Conservation (phyloP, 2,113 vertebrate species). For the Notarius lentiginosus region DNA sequence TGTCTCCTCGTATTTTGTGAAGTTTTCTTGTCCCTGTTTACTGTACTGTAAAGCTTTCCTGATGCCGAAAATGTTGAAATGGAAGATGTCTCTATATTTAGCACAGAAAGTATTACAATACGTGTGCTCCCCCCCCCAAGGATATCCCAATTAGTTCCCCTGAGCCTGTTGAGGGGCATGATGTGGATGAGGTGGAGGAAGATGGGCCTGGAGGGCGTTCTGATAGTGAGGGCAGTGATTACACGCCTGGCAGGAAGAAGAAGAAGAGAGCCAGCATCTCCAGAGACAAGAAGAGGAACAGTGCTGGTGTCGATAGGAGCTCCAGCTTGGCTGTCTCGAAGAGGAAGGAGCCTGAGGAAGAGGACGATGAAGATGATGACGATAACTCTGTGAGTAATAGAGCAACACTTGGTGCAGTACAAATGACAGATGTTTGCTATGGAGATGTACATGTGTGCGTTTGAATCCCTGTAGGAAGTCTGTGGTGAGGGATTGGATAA, state of each 20-base stretch:
- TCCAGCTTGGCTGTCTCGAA: constrained; percentile 63
- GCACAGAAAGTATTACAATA: background rate
- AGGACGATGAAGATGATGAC: constrained; percentile 83
- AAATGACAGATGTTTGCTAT: background rate
- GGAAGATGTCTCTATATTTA: background rate
- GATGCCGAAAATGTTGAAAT: background rate
- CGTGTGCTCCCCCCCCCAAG: constrained; percentile 57
- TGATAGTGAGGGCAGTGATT: constrained; percentile 96
- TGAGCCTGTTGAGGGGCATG: constrained; percentile 74
- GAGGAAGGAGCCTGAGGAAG: constrained; percentile 86
- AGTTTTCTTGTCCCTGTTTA: background rate
- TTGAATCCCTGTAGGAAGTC: background rate
- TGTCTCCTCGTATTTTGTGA: background rate
- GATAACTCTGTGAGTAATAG: constrained; percentile 82
- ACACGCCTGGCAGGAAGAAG: constrained; percentile 94
- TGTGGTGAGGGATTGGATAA: background rate
- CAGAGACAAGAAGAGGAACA: constrained; percentile 88
- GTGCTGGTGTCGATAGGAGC: constrained; percentile 69
- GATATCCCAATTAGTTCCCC: constrained; percentile 90
- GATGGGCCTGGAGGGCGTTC: constrained; percentile 76
- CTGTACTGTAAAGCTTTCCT: background rate
- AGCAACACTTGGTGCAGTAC: background rate
- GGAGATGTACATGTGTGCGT: background rate
- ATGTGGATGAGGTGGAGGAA: constrained; percentile 76
- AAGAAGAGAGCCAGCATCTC: constrained; percentile 85